Evolutionary conservation across 1,140 invertebrate species (phyloP).

Genomic region (Drosophila arawakana): DNA sequence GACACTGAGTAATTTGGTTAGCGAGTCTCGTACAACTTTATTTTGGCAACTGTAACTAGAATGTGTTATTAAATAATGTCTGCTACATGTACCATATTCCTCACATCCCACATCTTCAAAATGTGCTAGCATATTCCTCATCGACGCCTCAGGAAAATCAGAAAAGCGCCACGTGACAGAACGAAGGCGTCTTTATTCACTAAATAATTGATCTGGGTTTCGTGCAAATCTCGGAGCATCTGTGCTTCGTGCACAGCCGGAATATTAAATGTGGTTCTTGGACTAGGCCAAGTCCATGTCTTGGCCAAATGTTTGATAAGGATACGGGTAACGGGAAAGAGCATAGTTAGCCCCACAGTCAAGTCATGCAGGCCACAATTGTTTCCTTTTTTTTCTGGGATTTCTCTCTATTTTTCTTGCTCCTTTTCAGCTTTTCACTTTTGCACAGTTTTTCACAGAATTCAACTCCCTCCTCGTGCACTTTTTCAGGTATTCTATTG

Average conservation of each 20-base stretch:
- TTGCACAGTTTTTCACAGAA: neutral
- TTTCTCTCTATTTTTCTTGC: neutral
- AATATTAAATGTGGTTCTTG: constrained; percentile 52
- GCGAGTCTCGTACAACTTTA: constrained; percentile 58
- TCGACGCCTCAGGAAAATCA: constrained; percentile 38
- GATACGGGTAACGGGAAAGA: constrained; percentile 6
- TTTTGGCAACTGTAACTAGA: constrained; percentile 52
- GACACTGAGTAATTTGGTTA: constrained; percentile 66
- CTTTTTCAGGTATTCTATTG: constrained; percentile 21
- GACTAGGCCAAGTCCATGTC: neutral
- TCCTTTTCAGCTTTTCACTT: neutral
- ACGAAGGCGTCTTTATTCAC: constrained; percentile 31
- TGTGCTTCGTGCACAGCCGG: constrained; percentile 33
- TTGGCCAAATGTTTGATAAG: constrained; percentile 30
- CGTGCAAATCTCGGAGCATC: constrained; percentile 52
- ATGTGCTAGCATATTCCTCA: neutral
- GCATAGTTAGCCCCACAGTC: constrained; percentile 25
- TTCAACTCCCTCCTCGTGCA: neutral
- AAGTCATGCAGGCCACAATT: constrained; percentile 44
- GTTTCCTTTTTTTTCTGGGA: constrained; percentile 21
- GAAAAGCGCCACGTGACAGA: constrained; percentile 38
- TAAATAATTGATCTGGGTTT: constrained; percentile 63
- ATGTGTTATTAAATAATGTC: constrained; percentile 66
- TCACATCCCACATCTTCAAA: too few species aligned
- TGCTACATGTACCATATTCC: constrained; percentile 41